A percentile compares a stretch with the other conserved stretches of the same genome.
Evolutionary conservation across 2,888 invertebrate species (phyloP).

Genomic region (Drosophila merina): DNA sequence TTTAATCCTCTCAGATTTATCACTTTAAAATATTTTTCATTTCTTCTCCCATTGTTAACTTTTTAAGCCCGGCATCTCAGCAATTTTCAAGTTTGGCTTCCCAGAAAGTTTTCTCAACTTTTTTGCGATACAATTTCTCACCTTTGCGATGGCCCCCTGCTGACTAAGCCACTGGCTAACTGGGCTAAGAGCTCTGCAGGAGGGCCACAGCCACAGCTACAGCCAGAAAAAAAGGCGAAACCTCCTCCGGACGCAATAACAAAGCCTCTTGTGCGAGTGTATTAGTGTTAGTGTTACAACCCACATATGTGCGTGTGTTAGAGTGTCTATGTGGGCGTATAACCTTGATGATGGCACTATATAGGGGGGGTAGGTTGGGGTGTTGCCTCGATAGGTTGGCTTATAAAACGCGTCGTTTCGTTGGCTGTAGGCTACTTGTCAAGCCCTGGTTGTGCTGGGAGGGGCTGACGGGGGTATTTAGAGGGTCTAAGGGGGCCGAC

Average conservation of each 20-base stretch:
- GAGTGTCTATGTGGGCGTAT: slow-evolving; percentile 34
- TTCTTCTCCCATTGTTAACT: slow-evolving; percentile 4
- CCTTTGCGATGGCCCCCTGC: slow-evolving; percentile 38
- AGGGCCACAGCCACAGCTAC: background rate
- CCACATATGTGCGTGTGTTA: slow-evolving; percentile 31
- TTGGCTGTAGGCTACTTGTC: slow-evolving; percentile 54
- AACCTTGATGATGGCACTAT: slow-evolving; percentile 49
- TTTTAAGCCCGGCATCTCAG: slow-evolving; percentile 13
- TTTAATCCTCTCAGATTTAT: background rate
- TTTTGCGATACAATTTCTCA: slow-evolving; percentile 22
- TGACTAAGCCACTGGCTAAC: slow-evolving; percentile 60
- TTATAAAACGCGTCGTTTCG: slow-evolving; percentile 60
- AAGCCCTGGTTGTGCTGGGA: slow-evolving; percentile 1
- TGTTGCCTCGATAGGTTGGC: slow-evolving; percentile 38
- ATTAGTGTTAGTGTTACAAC: slow-evolving; percentile 26
- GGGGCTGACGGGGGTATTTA: background rate
- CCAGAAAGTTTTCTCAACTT: slow-evolving; percentile 26
- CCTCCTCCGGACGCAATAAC: slow-evolving; percentile 69
- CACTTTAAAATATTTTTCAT: background rate
- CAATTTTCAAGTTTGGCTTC: slow-evolving; percentile 14
- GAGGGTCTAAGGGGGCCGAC: slow-evolving; percentile 13
- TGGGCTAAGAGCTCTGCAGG: slow-evolving; percentile 28
- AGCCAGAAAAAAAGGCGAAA: slow-evolving; percentile 13
- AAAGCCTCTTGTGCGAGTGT: slow-evolving; percentile 33
- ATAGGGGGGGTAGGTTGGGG: slow-evolving; percentile 6